Evolutionary conservation across 2,797 vertebrate genomes (phyloP), one percentile per base, ranked within the genome.

Genomic region (Peromyscus eremicus): DNA sequence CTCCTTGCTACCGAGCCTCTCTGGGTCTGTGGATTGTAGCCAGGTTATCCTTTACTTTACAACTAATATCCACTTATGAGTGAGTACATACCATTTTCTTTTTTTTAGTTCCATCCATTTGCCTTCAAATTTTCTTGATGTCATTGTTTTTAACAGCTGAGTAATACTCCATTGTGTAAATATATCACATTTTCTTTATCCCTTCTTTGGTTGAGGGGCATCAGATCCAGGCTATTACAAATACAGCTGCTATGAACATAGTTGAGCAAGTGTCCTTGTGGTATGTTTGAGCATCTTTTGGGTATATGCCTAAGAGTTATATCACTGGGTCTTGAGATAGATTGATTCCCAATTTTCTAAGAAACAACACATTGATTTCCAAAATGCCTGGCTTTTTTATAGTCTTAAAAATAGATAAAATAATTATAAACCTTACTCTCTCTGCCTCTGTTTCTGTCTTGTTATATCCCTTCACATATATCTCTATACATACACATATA

Each of bases 341-440:
- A 73, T 5, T 73, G n/a, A 71, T 37, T 71, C 19, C 21, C n/a
- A 73, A 4, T 73, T 73, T 73, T 40, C n/a, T 40, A 70, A 73
- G 70, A 73, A 73, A 71, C 19, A 1, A n/a, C n/a, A 73, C 10
- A 71, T 23, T 73, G 19, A 40, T 25, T 73, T 73, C 21, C 70
- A 73, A 40, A 73, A 19, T 73, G 70, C 21, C n/a, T 23, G 70
- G 4, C 70, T 12, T 73, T 66, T 66, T 40, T 80, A 23, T 71
- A 68, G 40, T 64, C 70, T 62, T 68, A 80, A 90, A 91, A 55
- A 23, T 89, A 89, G 37, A 80, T 82, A 84, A 85, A 92, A 32
- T 95, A 89, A 86, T 82, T 90, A 40, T 70, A 90, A 94, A 37
- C 25, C 19, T 86, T 85, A 70, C 34, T 68, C 17, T 49, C 55